Evolutionary conservation across 2,797 vertebrate genomes (phyloP).

Genomic region (Cryptoprocta ferox): DNA sequence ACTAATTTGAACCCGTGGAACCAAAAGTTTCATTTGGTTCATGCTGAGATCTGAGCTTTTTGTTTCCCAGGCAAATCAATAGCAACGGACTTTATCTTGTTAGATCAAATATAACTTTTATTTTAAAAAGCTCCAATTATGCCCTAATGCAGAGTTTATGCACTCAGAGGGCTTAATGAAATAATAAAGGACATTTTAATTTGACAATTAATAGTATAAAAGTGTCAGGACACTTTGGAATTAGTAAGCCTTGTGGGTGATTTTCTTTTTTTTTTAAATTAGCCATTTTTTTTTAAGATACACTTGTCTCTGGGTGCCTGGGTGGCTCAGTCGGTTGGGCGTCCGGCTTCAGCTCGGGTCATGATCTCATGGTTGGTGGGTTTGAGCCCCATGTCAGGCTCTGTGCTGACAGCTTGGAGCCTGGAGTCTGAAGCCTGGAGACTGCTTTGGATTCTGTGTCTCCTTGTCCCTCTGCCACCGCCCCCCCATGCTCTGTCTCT

Average conservation of each 20-base stretch:
- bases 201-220: slow-evolving; percentile 69
- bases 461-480: no score
- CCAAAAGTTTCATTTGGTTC: slow-evolving; percentile 54
- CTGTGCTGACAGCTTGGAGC: no score
- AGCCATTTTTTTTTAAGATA: slow-evolving; percentile 69
- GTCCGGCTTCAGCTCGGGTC: no score
- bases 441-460: no score
- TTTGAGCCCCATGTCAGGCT: no score
- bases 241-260: neutral
- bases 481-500: no score
- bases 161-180: slow-evolving; percentile 60
- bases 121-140: slow-evolving; percentile 70
- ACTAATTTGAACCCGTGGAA: slow-evolving; percentile 67
- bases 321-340: no score
- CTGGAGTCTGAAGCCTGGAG: no score
- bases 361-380: no score
- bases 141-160: slow-evolving; percentile 57
- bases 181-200: slow-evolving; percentile 74
- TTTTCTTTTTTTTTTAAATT: neutral
- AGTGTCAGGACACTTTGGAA: slow-evolving; percentile 58
- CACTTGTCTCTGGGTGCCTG: no score
- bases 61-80: slow-evolving; percentile 67
- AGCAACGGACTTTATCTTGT: slow-evolving; percentile 71
- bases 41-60: slow-evolving; percentile 71
- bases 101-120: slow-evolving; percentile 74